Base-by-base conservation (phyloP, 2,113 vertebrate species). In the Aptenodytes patagonicus region DNA sequence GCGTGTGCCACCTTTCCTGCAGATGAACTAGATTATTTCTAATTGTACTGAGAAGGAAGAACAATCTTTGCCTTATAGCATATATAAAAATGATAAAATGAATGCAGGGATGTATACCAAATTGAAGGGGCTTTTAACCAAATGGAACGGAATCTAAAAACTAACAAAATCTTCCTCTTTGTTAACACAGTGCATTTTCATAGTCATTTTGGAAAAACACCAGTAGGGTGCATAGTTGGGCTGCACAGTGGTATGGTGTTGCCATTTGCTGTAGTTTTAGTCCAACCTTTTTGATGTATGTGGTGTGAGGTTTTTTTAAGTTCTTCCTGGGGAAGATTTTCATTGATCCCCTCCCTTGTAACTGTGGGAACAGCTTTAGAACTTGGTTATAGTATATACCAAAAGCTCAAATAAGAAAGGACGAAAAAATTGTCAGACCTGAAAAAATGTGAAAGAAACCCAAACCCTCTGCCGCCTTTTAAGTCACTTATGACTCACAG, bases 161-260 rank as follows among this genome's bases (percentile, higher is more conserved):
- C 12, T 20, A 26, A 6, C 2, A 34, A 47, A 44, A 52, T 49
- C 26, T 58, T 71, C 3, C 42, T 51, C 20, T 54, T 40, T 14
- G 47, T 28, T 79, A 55, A 34, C 57, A 60, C 16, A 49, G 8
- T 24, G 49, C 34, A 40, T 57, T 76, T 93, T 31, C 44, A 3
- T 7, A 36, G 93, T 94, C 17, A n/a, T 83, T 95, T 87, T 88
- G 79, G 78, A 51, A 61, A 72, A 80, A 61, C 82, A 93, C 96
- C 96, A 92, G 96, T 79, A 97, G 96, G 96, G 96, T 94, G 96
- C 96, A 95, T 32, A 87, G 92, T 94, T 88, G 96, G 92, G 85
- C 96, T 90, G 73, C 68, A 65, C 78, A 91, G 36, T 49, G 78
- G 16, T 49, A 2, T 10, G 34, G 44, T 36, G 36, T 76, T 96